Conservation (phyloP, 2,797 vertebrate species). For the Mycteria americana region DNA sequence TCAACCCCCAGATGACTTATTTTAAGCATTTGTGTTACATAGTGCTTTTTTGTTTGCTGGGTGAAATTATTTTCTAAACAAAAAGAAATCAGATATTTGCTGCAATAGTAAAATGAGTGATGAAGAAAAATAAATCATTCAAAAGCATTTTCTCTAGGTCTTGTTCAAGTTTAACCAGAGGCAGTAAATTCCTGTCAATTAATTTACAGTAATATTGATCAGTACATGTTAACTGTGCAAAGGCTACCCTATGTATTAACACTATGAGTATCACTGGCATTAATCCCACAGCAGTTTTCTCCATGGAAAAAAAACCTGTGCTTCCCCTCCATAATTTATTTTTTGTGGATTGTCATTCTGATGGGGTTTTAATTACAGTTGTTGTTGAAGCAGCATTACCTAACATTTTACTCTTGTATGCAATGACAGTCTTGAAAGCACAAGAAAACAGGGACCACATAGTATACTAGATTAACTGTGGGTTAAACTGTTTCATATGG, state of each 20-base stretch:
- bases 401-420: background rate
- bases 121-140: background rate
- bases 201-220: background rate
- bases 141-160: background rate
- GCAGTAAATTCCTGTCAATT: background rate
- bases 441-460: background rate
- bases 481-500: slow-evolving; percentile 1
- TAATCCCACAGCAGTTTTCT: background rate
- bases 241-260: background rate
- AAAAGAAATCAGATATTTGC: background rate
- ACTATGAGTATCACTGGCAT: background rate
- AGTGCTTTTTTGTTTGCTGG: background rate
- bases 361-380: background rate
- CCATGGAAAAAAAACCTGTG: background rate
- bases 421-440: background rate
- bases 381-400: background rate
- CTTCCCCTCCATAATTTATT: background rate
- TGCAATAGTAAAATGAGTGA: background rate
- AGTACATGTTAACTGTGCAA: background rate
- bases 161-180: background rate
- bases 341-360: background rate
- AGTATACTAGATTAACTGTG: background rate
- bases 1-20: background rate
- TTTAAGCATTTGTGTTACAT: background rate
- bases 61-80: background rate